phyloP scores from a whole-genome alignment of 2,113 vertebrate genomes.

The Heliornis fulica region DNA sequence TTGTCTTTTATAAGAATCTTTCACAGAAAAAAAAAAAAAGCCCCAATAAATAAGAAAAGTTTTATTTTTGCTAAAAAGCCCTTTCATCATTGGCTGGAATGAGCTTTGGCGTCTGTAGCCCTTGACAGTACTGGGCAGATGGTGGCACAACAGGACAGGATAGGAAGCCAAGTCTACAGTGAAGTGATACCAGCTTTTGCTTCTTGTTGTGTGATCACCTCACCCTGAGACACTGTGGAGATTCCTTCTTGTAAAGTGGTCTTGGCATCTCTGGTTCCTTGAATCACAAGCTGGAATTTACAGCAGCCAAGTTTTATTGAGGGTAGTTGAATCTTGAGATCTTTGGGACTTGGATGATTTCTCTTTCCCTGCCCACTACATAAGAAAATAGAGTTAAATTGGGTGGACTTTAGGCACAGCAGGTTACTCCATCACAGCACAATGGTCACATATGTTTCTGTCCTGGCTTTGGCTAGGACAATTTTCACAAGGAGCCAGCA shows the following conservation, averaged over 20 bases:
- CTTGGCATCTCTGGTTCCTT: not conserved
- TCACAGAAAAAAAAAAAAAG: not conserved
- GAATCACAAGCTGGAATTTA: not conserved
- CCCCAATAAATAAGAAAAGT: not conserved
- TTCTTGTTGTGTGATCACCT: not conserved
- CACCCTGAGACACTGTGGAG: not conserved
- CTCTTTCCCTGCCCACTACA: not conserved
- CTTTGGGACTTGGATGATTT: not conserved
- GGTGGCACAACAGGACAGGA: not conserved
- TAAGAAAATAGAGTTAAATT: not conserved
- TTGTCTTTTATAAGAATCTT: not conserved
- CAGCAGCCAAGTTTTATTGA: not conserved
- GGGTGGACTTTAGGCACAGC: not conserved
- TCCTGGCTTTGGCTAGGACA: too few relatives aligned
- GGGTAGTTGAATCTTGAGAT: not conserved
- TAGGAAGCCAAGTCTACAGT: not conserved
- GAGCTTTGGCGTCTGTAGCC: not conserved
- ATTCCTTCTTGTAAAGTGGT: not conserved
- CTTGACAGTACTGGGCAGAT: not conserved
- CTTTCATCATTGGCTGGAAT: not conserved
- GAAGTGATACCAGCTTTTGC: not conserved
- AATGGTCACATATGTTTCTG: not conserved
- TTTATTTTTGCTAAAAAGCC: not conserved
- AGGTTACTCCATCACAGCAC: not conserved
- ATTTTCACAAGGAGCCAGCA: too few relatives aligned